Evolutionary conservation across 2,113 vertebrate species (phyloP).

Genomic region (Gallinago undulata): DNA sequence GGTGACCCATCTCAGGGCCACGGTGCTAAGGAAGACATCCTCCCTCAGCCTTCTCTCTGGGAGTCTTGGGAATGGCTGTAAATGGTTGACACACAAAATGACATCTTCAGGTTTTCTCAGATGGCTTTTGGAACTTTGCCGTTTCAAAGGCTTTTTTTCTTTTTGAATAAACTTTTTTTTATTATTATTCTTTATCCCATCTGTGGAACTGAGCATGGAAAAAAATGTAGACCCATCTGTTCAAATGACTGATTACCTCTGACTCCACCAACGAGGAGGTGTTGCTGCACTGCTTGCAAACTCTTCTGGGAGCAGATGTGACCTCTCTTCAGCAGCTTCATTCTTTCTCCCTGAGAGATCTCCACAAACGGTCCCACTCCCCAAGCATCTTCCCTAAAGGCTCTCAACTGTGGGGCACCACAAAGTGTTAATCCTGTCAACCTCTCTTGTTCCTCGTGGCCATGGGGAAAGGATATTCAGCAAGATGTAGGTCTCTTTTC

Average conservation of each 20-base stretch:
- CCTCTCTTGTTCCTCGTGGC: background rate
- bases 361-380: background rate
- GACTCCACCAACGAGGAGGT: background rate
- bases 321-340: background rate
- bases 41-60: background rate
- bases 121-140: background rate
- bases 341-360: background rate
- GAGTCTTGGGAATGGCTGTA: background rate
- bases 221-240: background rate
- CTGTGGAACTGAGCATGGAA: background rate
- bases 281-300: background rate
- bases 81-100: background rate
- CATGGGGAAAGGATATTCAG: background rate
- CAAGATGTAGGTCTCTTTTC: background rate
- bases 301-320: background rate
- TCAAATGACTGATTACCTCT: background rate
- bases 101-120: background rate
- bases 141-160: background rate
- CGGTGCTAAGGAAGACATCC: background rate
- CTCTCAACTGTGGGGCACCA: background rate
- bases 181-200: background rate
- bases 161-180: background rate
- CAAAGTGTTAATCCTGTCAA: background rate
- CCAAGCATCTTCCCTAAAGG: background rate
- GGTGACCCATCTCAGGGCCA: background rate